Evolutionary conservation across 92 coral and sea anemone species (phyloP).

Genomic region (Plumapathes pennacea): DNA sequence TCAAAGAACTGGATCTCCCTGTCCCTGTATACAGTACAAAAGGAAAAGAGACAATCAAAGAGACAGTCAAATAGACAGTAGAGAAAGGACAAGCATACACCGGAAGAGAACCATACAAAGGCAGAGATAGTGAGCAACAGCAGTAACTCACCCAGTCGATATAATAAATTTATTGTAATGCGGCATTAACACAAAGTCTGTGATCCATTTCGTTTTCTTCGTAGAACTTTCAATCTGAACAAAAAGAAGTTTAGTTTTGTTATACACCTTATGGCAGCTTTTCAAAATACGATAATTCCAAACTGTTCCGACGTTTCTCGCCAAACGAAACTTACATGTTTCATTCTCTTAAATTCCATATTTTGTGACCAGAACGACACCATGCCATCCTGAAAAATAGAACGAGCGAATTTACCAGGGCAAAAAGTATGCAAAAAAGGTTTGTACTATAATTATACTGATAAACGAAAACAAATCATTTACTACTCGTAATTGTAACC

Average conservation of each 20-base stretch:
- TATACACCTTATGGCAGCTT: background rate
- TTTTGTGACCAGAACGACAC: conserved; percentile 99
- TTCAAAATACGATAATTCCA: background rate
- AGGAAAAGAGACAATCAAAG: background rate
- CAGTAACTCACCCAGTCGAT: conserved; percentile 79
- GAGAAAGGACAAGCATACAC: background rate
- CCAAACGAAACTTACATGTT: conserved; percentile 64
- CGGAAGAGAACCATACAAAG: background rate
- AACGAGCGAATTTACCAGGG: background rate
- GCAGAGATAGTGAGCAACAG: background rate
- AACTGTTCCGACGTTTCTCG: background rate
- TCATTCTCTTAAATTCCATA: conserved; percentile 94
- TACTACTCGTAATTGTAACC: no score
- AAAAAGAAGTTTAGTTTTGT: background rate
- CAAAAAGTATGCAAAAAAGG: no score
- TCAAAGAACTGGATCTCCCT: conserved; percentile 99
- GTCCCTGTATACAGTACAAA: conserved; percentile 53
- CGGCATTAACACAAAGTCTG: conserved; percentile 96
- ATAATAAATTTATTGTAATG: conserved; percentile 94
- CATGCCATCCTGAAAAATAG: conserved; percentile 77
- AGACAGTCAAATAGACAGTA: background rate
- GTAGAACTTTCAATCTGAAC: conserved; percentile 87
- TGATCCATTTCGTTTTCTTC: conserved; percentile 96
- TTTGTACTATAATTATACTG: no score
- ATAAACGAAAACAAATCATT: no score